A percentile compares a stretch with the other conserved stretches of the same genome.
phyloP scores from a whole-genome alignment of 2,113 vertebrate species.

The Meleagris gallopavo region DNA sequence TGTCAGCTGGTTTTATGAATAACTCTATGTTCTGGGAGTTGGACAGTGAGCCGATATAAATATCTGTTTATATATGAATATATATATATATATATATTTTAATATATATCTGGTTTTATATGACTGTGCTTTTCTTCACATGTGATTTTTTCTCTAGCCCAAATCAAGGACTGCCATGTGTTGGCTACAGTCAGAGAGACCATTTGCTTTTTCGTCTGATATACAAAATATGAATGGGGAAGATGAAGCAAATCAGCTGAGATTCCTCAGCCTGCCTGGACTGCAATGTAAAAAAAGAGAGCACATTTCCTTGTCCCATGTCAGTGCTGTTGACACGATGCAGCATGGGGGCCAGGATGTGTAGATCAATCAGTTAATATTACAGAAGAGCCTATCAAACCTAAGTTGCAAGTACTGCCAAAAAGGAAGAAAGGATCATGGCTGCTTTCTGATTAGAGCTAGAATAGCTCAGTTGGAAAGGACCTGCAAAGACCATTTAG shows the following conservation, averaged over 20 bases:
- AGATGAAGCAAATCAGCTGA: not conserved
- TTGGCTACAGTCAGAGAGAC: not conserved
- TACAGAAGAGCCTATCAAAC: not conserved
- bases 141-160: not conserved
- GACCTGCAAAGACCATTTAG: not conserved
- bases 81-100: too few species aligned
- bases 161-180: not conserved
- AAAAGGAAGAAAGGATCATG: not conserved
- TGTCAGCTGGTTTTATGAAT: not conserved
- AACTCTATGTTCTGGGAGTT: not conserved
- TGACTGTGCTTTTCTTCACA: not conserved
- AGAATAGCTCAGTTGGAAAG: not conserved
- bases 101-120: not conserved
- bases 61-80: too few species aligned
- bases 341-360: not conserved
- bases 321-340: not conserved
- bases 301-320: not conserved
- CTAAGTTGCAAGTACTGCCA: not conserved
- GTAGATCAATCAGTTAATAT: not conserved
- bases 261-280: not conserved
- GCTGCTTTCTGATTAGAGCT: not conserved
- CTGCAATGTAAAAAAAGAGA: not conserved
- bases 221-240: not conserved
- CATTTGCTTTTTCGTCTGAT: not conserved
- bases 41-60: not conserved